Evolutionary conservation across 2,888 invertebrate species (phyloP), one percentile per base, ranked within the genome.

Genomic region (Seira ritae): DNA sequence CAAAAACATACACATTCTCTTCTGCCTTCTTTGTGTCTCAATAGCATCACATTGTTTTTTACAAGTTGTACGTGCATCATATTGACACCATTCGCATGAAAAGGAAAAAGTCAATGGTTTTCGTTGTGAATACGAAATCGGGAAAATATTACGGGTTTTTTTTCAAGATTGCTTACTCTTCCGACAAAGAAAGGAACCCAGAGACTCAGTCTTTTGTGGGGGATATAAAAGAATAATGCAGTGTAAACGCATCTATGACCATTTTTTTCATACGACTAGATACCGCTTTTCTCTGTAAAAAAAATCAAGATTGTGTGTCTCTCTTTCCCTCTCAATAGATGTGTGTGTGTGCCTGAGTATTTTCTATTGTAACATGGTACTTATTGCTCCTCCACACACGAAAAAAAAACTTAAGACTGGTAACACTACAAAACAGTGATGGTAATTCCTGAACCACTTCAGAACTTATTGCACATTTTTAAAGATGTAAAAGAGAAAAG

Each of bases 51-150:
- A 77, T 78, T 71, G 42, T 55, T 65, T 65, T 42, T 42, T 66
- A 42, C 71, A 42, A 8, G 4, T 42, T 4, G 6, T 42, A 42
- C 42, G 42, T 42, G 75, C 75, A 55, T 65, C 74, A 37, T 80
- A 80, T 74, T 46, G 74, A 74, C 69, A 80, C 68, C 62, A 80
- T 23, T 68, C 46, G 12, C 12, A 8, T 42, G 6, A 42, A 12
- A 42, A 73, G 10, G 46, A 80, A 68, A 80, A 70, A 70, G 70
- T 70, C 62, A 75, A 62, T 75, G 6, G 80, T 75, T 80, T 80
- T 37, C 68, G n/a, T 65, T 46, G 31, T 81, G 81, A 81, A 75
- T 81, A 75, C 67, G 75, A 76, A 81, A 81, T 81, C 75, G 81
- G 71, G 69, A 71, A 62, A 75, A 75, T 66, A 76, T 19, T 66